Percentiles rank a stretch among this genome's conserved stretches.
phyloP scores from a whole-genome alignment of 2,888 invertebrate species.

The Thelaira solivaga region DNA sequence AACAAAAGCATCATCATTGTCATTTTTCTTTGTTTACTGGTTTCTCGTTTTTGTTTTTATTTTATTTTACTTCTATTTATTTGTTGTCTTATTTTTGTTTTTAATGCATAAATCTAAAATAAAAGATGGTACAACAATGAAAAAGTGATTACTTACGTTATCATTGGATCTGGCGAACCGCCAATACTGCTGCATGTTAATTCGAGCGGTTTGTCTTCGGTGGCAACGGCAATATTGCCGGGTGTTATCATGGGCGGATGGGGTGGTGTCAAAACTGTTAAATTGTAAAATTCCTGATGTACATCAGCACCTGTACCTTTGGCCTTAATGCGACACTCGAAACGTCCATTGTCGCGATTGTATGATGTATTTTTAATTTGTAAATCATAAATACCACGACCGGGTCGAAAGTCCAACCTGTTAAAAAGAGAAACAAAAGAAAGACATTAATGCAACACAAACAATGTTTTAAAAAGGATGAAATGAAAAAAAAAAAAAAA shows the following conservation, averaged over 20 bases:
- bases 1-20: conserved; percentile 43
- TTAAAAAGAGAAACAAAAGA: conserved; percentile 26
- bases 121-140: not conserved
- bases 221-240: conserved; percentile 85
- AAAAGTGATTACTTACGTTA: conserved; percentile 79
- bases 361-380: conserved; percentile 93
- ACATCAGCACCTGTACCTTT: conserved; percentile 89
- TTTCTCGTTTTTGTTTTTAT: conserved; percentile 17
- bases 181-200: conserved; percentile 89
- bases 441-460: conserved; percentile 32
- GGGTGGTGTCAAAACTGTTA: conserved; percentile 91
- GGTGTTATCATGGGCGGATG: conserved; percentile 88
- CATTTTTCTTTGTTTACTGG: conserved; percentile 20
- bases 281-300: conserved; percentile 88
- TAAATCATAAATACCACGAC: conserved; percentile 90
- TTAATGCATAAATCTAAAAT: conserved; percentile 22
- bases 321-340: conserved; percentile 92
- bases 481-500: conserved; percentile 30
- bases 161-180: conserved; percentile 92
- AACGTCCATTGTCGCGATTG: conserved; percentile 93
- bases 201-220: conserved; percentile 87
- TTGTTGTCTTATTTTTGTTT: no score
- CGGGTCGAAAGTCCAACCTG: conserved; percentile 87
- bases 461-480: not conserved
- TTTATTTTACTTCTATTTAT: not conserved